Evolutionary conservation across 2,113 vertebrate species (phyloP).

Genomic region (Pelmatolapia mariae): DNA sequence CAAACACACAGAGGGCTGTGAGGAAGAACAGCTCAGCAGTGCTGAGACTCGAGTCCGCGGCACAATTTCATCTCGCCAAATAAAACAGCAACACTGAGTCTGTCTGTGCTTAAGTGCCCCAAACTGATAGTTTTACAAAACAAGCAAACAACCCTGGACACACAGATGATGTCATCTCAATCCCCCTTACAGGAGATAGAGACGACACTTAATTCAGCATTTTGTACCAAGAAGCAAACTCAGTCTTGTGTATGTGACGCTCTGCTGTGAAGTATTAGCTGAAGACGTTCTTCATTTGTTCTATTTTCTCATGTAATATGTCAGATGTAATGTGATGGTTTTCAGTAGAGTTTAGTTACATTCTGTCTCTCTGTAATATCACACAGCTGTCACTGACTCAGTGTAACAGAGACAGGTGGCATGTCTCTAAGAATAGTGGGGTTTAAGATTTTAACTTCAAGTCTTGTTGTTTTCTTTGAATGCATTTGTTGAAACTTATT

Average conservation of each 20-base stretch:
- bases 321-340: background rate
- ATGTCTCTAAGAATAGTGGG: fast-evolving
- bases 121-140: background rate
- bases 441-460: background rate
- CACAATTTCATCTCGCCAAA: fast-evolving
- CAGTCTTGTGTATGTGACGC: background rate
- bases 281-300: background rate
- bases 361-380: background rate
- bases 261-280: fast-evolving
- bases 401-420: background rate
- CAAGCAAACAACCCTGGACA: background rate
- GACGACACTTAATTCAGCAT: fast-evolving
- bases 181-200: background rate
- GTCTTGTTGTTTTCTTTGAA: background rate
- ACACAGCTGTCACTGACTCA: background rate
- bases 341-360: background rate
- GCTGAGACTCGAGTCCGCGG: background rate
- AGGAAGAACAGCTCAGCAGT: background rate
- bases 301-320: fast-evolving
- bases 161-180: background rate
- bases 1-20: fast-evolving
- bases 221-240: background rate
- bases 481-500: background rate
- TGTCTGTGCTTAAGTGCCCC: fast-evolving
- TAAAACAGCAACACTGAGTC: background rate